A percentile compares a stretch with the other conserved stretches of the same genome.
These are phyloP conservation scores for Protonemura montana DNA, from an alignment of 2,888 invertebrate genomes.

Conservation along the genomic window DNA sequence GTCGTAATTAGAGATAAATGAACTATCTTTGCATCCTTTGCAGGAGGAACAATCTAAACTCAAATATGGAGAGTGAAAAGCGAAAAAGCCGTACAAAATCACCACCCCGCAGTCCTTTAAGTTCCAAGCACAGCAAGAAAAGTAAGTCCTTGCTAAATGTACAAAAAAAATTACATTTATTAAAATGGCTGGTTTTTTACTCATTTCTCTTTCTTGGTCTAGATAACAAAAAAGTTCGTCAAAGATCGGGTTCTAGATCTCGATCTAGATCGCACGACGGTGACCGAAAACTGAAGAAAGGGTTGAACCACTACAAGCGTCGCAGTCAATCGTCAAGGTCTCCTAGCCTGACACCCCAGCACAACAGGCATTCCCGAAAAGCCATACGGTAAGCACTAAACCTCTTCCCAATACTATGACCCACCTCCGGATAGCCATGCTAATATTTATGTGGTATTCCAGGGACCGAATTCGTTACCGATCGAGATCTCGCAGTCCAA, in stretches of 20 bases:
- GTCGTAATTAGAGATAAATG: too few species aligned
- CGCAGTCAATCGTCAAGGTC: slow-evolving; percentile 52
- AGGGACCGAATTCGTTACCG: slow-evolving; percentile 59
- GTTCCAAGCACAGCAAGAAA: slow-evolving; percentile 55
- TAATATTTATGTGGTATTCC: slow-evolving; percentile 48
- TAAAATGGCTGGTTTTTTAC: background rate
- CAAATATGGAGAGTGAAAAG: slow-evolving; percentile 52
- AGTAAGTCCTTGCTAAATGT: slow-evolving; percentile 50
- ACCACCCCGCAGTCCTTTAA: slow-evolving; percentile 57
- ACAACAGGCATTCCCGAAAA: slow-evolving; percentile 40
- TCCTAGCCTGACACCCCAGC: slow-evolving; percentile 50
- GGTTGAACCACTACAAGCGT: slow-evolving; percentile 47
- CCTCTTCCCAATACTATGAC: background rate
- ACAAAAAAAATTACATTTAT: too few species aligned
- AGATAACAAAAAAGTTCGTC: slow-evolving; percentile 13
- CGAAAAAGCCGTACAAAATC: slow-evolving; percentile 59
- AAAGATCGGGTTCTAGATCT: slow-evolving; percentile 52
- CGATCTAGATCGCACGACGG: slow-evolving; percentile 53
- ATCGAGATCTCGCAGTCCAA: slow-evolving; percentile 59
- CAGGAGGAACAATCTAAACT: slow-evolving; percentile 19
- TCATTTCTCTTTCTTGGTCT: background rate
- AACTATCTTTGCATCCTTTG: background rate
- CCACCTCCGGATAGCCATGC: background rate
- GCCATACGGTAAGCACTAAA: slow-evolving; percentile 34
- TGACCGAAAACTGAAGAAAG: slow-evolving; percentile 51